Base-by-base conservation (phyloP, 2,888 invertebrate species). In the Diarsia dahlii region DNA sequence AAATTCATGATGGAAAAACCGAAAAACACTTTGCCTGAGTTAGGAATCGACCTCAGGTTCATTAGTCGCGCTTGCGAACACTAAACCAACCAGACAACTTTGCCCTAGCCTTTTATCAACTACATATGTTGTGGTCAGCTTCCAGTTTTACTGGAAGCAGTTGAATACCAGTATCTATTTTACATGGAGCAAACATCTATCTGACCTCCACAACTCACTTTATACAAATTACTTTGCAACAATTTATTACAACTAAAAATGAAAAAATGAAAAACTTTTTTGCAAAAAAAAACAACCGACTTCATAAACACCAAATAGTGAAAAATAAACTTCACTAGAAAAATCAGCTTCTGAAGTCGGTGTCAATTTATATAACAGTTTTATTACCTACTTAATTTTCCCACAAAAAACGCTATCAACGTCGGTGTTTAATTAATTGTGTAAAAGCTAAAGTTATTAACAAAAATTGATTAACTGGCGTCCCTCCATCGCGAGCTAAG, bases 391-490 rank as follows among this genome's bases (percentile, higher is more conserved):
- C 18, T 28, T 18, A 23, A 48, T 34, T 52, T 74, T 64, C 45
- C 3, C 3, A 28, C 18, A 64, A 63, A 20, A 50, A 58, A 58
- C 3, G 2, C 48, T 23, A 70, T 68, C 34, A 72, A 58, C 52
- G 15, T 48, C 8, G 18, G 9, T 34, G 34, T 12, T 64, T 50
- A 69, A 66, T 70, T 68, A 58, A 66, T 86, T 88, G 85, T 87
- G 83, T 85, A 89, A 89, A 89, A 88, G 87, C 80, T 82, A 87
- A 88, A 88, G 6, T 86, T 88, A 89, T 89, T 90, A 90, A 89
- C 86, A 85, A 91, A 66, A 94, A 93, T 92, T 93, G 92, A 95
- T 95, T 92, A 93, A 93, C 90, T 85, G 84, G 82, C 86, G 54
- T 82, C 88, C 84, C 88, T 89, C 84, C 84, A 81, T 88, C 84